phyloP scores from a whole-genome alignment of 1,140 invertebrate genomes.

The Aphaenogaster ashmeadi region DNA sequence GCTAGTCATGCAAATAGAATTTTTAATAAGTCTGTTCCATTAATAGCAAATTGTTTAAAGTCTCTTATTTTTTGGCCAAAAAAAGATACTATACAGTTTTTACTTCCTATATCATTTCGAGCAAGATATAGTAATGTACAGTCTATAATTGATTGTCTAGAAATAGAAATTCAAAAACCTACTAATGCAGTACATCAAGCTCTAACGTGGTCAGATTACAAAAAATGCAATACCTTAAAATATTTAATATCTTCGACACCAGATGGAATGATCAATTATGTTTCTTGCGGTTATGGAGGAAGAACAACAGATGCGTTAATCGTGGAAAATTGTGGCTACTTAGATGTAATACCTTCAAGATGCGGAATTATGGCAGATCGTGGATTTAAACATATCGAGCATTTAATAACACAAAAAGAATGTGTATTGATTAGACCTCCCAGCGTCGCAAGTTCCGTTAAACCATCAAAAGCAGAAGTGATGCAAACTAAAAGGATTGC shows the following conservation, averaged over 20 bases:
- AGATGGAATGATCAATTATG: too few species aligned
- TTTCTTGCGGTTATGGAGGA: too few species aligned
- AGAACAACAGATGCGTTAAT: too few species aligned
- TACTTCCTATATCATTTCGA: not conserved
- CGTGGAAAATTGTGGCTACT: too few species aligned
- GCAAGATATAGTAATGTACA: not conserved
- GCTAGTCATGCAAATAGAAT: constrained; percentile 1
- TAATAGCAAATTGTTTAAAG: not conserved
- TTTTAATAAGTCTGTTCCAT: not conserved
- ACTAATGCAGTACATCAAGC: not conserved
- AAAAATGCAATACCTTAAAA: not conserved
- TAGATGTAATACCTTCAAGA: too few species aligned
- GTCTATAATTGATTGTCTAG: not conserved
- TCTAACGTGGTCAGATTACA: not conserved
- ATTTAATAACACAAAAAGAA: too few species aligned
- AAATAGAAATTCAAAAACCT: not conserved
- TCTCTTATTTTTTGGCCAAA: not conserved
- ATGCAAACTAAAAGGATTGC: constrained; percentile 1
- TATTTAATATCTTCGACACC: too few species aligned
- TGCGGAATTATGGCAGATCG: too few species aligned
- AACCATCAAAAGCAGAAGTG: constrained; percentile 2
- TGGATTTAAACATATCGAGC: not conserved
- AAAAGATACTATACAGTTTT: constrained; percentile 8
- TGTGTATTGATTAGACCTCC: not conserved
- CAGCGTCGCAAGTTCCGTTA: not conserved